Evolutionary conservation across 2,113 vertebrate species (phyloP).

Genomic region (Delphinus delphis): DNA sequence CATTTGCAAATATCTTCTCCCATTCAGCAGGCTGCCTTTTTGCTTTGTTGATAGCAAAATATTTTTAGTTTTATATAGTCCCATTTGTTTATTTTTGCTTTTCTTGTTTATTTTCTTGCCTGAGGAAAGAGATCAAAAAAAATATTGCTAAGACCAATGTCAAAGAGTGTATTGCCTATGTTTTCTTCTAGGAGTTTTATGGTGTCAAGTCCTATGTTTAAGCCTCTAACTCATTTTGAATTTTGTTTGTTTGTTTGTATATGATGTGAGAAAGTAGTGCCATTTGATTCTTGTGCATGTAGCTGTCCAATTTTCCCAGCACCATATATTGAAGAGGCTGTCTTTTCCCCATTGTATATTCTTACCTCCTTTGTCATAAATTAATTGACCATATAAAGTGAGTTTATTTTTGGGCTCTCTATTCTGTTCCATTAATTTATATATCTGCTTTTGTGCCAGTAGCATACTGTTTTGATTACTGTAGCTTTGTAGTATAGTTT

Average conservation of each 20-base stretch:
- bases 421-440: too few relatives aligned
- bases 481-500: too few relatives aligned
- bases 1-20: background rate
- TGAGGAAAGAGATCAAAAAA: background rate
- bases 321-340: background rate
- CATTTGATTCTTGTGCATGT: background rate
- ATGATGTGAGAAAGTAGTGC: background rate
- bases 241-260: background rate
- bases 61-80: background rate
- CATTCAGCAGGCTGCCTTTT: background rate
- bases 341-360: background rate
- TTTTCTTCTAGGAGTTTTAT: background rate
- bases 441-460: too few relatives aligned
- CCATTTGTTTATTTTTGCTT: background rate
- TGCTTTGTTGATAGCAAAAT: background rate
- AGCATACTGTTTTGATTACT: too few relatives aligned
- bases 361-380: background rate
- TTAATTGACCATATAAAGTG: background rate
- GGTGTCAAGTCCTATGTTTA: background rate
- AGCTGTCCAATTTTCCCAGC: background rate
- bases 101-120: background rate
- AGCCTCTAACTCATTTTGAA: background rate
- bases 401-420: too few relatives aligned
- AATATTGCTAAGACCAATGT: background rate
- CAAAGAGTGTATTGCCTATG: background rate